Percentiles rank a stretch among this genome's conserved stretches.
phyloP scores from a whole-genome alignment of 2,888 invertebrate genomes.

The Aphrophora alni region DNA sequence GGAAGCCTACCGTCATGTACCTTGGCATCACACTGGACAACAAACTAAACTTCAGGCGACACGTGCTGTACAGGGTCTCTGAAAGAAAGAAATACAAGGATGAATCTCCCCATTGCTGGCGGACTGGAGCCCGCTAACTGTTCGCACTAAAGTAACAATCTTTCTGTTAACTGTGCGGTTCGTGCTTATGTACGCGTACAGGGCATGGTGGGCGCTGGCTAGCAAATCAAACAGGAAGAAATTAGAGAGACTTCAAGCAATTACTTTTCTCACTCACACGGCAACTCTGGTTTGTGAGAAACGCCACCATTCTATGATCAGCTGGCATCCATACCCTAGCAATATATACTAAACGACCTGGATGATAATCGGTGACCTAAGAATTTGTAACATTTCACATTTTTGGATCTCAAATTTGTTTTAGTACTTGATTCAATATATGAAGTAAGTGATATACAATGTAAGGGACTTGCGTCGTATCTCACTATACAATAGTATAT shows the following conservation, averaged over 20 bases:
- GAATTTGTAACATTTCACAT: too few species aligned
- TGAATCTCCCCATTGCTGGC: background rate
- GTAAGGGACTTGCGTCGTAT: too few species aligned
- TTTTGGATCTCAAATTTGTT: too few species aligned
- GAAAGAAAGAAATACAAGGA: background rate
- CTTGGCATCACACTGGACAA: background rate
- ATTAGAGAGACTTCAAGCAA: background rate
- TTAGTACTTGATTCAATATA: too few species aligned
- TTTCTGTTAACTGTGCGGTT: background rate
- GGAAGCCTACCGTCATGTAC: background rate
- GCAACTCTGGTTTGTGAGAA: slow-evolving; percentile 4
- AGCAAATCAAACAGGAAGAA: too few species aligned
- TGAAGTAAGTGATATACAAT: too few species aligned
- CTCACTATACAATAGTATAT: too few species aligned
- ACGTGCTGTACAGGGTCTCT: background rate
- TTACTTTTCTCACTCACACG: background rate
- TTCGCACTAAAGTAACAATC: background rate
- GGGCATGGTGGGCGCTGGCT: too few species aligned
- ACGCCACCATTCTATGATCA: too few species aligned
- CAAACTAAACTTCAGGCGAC: background rate
- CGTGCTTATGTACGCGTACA: too few species aligned
- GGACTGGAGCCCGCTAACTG: background rate
- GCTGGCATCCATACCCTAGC: background rate
- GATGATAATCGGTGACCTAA: too few species aligned
- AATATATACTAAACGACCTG: too few species aligned